Percentiles rank a stretch among this genome's conserved stretches.
Evolutionary conservation across 2,797 vertebrate species (phyloP).

Genomic region (Pipistrellus nathusii): DNA sequence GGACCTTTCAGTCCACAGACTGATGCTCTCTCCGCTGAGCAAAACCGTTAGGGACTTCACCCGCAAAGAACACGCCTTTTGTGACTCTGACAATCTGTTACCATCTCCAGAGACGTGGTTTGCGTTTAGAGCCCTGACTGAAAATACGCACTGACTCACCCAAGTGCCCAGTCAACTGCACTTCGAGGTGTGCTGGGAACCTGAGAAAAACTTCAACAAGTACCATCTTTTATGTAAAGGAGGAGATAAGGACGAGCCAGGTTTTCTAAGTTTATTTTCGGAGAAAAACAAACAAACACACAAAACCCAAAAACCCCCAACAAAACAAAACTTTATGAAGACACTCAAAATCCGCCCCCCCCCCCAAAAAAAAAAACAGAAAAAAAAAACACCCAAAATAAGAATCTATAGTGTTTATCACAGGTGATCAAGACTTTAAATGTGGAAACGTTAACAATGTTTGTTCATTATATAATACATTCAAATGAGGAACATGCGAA

Average conservation of each 20-base stretch:
- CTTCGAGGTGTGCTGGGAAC: background rate
- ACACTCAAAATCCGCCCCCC: background rate
- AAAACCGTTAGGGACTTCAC: background rate
- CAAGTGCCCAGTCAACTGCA: background rate
- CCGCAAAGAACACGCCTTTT: background rate
- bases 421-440: background rate
- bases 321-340: background rate
- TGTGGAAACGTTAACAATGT: background rate
- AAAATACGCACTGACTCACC: background rate
- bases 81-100: background rate
- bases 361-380: too few species aligned
- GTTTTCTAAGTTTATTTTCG: conserved; percentile 5
- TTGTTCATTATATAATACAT: background rate
- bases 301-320: background rate
- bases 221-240: background rate
- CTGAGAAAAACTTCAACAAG: background rate
- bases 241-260: background rate
- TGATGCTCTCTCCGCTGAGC: too few species aligned
- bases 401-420: background rate
- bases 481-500: background rate
- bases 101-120: background rate
- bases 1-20: too few species aligned
- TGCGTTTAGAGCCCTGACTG: background rate
- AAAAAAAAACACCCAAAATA: background rate
- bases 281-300: too few species aligned